Evolutionary conservation across 2,888 invertebrate genomes (phyloP).

Genomic region (Pandemis cinnamomeana): DNA sequence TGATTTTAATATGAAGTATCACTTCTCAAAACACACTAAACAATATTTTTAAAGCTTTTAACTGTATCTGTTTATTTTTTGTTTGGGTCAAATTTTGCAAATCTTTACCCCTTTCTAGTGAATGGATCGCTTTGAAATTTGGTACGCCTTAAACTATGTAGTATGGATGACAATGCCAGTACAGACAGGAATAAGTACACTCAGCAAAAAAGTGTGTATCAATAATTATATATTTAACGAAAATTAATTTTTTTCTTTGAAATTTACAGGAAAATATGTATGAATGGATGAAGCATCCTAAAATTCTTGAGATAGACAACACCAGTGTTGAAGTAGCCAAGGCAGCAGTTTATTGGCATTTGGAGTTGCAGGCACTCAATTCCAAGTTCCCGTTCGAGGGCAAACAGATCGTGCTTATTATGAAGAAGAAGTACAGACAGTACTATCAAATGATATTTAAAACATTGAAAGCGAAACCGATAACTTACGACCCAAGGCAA

Average conservation of each 20-base stretch:
- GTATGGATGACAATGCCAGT: no score
- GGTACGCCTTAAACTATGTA: no score
- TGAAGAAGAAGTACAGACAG: slow-evolving; percentile 79
- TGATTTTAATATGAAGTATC: no score
- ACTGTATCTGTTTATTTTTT: no score
- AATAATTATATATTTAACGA: no score
- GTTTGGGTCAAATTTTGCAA: no score
- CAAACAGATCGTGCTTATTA: slow-evolving; percentile 77
- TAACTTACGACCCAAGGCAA: slow-evolving; percentile 79
- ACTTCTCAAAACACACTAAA: no score
- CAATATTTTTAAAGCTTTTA: no score
- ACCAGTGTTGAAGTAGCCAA: slow-evolving; percentile 78
- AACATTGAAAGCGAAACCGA: slow-evolving; percentile 74
- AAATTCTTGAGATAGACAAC: slow-evolving; percentile 74
- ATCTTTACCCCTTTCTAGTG: no score
- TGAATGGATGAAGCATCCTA: slow-evolving; percentile 80
- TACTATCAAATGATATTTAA: slow-evolving; percentile 82
- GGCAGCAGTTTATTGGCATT: slow-evolving; percentile 77
- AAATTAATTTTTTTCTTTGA: background rate
- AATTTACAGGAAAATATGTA: slow-evolving; percentile 72
- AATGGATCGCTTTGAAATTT: no score
- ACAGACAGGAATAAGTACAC: no score
- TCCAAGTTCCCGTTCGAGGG: slow-evolving; percentile 76
- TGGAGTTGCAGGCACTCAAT: slow-evolving; percentile 63
- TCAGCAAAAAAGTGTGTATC: no score